Conservation (phyloP, 2,113 vertebrate genomes). For the Scomber japonicus region DNA sequence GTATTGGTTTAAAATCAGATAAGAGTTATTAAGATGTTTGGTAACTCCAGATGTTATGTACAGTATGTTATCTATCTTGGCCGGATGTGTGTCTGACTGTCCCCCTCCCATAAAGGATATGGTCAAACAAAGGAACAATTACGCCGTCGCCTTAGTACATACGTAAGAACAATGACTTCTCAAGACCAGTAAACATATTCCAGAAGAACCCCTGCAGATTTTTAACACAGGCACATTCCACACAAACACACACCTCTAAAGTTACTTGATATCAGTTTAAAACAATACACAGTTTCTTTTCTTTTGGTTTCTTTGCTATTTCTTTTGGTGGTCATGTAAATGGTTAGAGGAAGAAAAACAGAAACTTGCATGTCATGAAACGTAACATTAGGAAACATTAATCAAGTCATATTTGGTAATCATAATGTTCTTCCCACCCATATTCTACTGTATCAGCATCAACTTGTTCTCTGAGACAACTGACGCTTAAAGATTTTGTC, state of each 20-base stretch:
- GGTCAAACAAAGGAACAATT: constrained; percentile 80
- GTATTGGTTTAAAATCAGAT: constrained; percentile 14
- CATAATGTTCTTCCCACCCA: neutral
- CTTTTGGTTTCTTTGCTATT: neutral
- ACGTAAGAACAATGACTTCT: constrained; percentile 70
- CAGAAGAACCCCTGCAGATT: constrained; percentile 56
- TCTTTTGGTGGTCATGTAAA: neutral
- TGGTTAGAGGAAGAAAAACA: too few species aligned
- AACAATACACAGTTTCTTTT: neutral
- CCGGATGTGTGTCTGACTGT: constrained; percentile 65
- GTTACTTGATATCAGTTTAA: neutral
- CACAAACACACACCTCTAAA: constrained; percentile 15
- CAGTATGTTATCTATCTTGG: constrained; percentile 58
- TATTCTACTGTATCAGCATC: neutral
- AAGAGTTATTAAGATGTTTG: neutral
- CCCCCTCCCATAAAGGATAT: constrained; percentile 76
- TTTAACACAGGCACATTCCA: constrained; percentile 66
- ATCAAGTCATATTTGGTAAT: constrained; percentile 8
- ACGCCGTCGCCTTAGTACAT: constrained; percentile 50
- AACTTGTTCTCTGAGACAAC: neutral
- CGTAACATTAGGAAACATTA: neutral
- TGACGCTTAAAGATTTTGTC: neutral
- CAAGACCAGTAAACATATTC: constrained; percentile 57
- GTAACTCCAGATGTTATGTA: constrained; percentile 39
- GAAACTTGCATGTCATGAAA: neutral